Percentiles rank a stretch among this genome's conserved stretches.
Evolutionary conservation across 53 echinoderm and acorn worm genomes (phyloP).

Genomic region (Echinometra lucunter): DNA sequence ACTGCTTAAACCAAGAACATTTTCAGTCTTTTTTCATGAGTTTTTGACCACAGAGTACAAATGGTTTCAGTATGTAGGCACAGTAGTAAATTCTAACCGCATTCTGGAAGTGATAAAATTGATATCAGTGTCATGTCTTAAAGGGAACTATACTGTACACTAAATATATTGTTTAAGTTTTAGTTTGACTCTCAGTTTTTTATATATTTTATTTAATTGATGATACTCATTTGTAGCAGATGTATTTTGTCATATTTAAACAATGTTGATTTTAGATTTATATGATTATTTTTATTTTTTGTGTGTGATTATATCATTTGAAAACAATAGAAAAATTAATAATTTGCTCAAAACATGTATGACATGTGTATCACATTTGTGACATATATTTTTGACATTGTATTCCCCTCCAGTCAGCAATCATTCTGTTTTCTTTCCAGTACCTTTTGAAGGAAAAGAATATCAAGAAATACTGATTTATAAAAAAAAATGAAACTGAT

Average conservation of each 20-base stretch:
- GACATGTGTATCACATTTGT: no score
- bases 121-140: neutral
- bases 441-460: no score
- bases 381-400: no score
- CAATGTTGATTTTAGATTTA: neutral
- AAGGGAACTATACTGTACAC: neutral
- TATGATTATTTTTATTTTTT: neutral
- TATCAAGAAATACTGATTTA: neutral
- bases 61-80: neutral
- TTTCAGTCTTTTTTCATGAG: neutral
- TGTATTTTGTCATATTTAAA: neutral
- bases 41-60: neutral
- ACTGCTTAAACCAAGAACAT: neutral
- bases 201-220: no score
- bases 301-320: no score
- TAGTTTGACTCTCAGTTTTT: neutral
- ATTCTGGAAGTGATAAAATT: constrained; percentile 8
- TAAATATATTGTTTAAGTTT: no score
- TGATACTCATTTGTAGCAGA: neutral
- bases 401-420: no score
- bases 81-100: neutral
- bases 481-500: neutral
- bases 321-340: no score
- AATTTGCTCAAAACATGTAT: no score
- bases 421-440: no score